Conservation (phyloP, 2,113 vertebrate genomes). For the Rhabdomys dilectus region DNA sequence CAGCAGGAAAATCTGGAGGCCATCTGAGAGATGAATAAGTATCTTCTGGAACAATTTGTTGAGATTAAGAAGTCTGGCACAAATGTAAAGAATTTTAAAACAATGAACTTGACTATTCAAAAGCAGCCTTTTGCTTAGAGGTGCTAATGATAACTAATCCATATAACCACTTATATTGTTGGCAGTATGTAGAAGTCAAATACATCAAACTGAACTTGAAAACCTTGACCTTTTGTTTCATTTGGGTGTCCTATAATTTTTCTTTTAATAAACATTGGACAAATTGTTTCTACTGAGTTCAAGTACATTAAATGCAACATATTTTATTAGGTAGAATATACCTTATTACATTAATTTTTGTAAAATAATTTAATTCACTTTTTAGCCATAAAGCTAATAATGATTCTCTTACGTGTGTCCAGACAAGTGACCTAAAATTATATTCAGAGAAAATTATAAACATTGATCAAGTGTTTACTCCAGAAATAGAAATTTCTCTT, state of each 20-base stretch:
- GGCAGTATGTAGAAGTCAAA: conserved; percentile 99
- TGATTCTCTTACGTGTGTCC: background rate
- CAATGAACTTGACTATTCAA: conserved; percentile 98
- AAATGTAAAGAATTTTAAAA: conserved; percentile 99
- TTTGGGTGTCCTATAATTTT: background rate
- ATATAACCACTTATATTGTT: conserved; percentile 98
- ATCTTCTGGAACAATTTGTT: conserved; percentile 98
- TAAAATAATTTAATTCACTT: background rate
- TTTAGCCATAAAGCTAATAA: background rate
- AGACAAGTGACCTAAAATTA: background rate
- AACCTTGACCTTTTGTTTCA: conserved; percentile 92
- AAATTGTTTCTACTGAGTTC: background rate
- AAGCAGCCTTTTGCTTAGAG: conserved; percentile 98
- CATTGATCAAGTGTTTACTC: background rate
- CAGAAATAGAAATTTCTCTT: background rate
- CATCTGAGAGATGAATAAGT: conserved; percentile 98
- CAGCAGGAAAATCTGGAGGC: conserved; percentile 97
- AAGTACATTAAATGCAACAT: background rate
- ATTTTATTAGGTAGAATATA: background rate
- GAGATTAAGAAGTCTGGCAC: conserved; percentile 98
- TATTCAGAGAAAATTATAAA: background rate
- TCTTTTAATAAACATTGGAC: background rate
- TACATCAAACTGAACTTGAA: conserved; percentile 98
- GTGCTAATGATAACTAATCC: conserved; percentile 99
- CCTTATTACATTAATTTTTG: background rate